Evolutionary conservation across 2,888 invertebrate species (phyloP).

Genomic region (Hermaeophaga mercurialis): DNA sequence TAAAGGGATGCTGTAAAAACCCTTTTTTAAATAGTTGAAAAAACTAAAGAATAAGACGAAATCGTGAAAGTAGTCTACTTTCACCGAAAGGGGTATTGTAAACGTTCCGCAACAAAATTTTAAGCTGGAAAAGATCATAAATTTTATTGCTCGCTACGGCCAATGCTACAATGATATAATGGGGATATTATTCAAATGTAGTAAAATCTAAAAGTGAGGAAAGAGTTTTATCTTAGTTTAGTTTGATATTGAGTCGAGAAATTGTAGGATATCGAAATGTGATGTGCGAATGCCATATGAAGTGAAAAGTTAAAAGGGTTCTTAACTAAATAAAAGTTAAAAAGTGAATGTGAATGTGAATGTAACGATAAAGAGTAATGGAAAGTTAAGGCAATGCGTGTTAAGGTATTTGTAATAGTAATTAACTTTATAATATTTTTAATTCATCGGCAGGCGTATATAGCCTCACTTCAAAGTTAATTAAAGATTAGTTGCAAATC

Average conservation of each 20-base stretch:
- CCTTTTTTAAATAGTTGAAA: conserved; percentile 46
- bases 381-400: too few relatives aligned
- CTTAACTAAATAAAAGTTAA: too few relatives aligned
- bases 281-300: too few relatives aligned
- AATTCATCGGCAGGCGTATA: too few relatives aligned
- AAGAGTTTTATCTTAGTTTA: conserved; percentile 6
- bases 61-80: conserved; percentile 44
- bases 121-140: conserved; percentile 16
- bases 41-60: conserved; percentile 35
- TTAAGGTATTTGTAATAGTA: too few relatives aligned
- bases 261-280: background rate
- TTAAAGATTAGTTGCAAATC: too few relatives aligned
- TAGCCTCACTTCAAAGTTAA: too few relatives aligned
- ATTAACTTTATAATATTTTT: too few relatives aligned
- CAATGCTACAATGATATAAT: conserved; percentile 7
- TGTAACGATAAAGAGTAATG: too few relatives aligned
- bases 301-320: too few relatives aligned
- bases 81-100: conserved; percentile 45
- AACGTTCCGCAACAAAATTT: conserved; percentile 20
- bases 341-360: too few relatives aligned
- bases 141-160: conserved; percentile 19
- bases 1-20: conserved; percentile 43
- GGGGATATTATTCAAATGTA: conserved; percentile 2
- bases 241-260: conserved; percentile 8
- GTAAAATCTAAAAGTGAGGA: background rate